Evolutionary conservation across 2,797 vertebrate genomes (phyloP).

Genomic region (Alectoris magna): DNA sequence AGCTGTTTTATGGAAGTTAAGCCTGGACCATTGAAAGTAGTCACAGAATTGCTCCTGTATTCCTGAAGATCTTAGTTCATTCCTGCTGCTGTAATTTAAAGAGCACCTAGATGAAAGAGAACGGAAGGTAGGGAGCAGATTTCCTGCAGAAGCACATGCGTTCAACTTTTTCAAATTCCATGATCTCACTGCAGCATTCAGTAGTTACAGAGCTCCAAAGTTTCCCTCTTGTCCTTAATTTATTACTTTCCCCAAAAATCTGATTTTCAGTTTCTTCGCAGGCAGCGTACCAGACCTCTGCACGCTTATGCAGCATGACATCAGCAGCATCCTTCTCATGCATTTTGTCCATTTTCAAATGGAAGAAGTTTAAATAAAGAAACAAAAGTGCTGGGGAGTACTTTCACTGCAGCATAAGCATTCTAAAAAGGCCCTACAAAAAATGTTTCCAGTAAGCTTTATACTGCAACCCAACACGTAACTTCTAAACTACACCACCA

Average conservation of each 20-base stretch:
- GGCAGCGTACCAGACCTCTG: not conserved
- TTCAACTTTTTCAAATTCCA: not conserved
- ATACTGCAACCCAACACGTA: constrained; percentile 61
- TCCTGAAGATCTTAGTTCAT: not conserved
- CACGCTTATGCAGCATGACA: not conserved
- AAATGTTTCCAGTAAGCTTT: constrained; percentile 69
- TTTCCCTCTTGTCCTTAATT: not conserved
- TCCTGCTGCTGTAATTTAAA: not conserved
- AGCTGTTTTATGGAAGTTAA: not conserved
- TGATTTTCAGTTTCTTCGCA: not conserved
- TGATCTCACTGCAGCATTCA: not conserved
- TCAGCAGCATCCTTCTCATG: constrained; percentile 15
- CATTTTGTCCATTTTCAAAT: constrained; percentile 56
- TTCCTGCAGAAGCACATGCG: not conserved
- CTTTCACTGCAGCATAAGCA: constrained; percentile 65
- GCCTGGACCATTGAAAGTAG: not conserved
- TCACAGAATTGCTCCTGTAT: not conserved
- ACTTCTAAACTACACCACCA: constrained; percentile 68
- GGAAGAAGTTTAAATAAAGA: constrained; percentile 60
- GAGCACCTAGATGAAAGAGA: not conserved
- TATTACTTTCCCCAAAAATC: not conserved
- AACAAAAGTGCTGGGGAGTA: constrained; percentile 54
- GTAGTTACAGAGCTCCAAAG: not conserved
- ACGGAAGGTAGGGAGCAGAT: not conserved
- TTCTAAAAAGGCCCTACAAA: constrained; percentile 62